A percentile compares a stretch with the other conserved stretches of the same genome.
Conservation (phyloP, 2,797 vertebrate species). For the Myotis planiceps region DNA sequence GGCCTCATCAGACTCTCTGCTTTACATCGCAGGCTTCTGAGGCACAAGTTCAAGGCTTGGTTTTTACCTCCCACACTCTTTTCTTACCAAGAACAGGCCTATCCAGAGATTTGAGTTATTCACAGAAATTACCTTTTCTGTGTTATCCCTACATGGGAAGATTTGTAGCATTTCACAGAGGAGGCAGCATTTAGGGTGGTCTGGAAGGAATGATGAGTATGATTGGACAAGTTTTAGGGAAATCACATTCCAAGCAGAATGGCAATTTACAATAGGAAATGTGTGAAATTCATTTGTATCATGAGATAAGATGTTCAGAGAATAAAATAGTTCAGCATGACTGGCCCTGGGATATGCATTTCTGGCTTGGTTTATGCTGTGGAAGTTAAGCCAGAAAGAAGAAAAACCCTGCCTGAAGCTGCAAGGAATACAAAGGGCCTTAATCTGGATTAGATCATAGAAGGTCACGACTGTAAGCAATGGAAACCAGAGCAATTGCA, state of each 20-base stretch:
- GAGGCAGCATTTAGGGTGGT: not conserved
- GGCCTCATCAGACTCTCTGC: not conserved
- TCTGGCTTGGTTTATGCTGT: not conserved
- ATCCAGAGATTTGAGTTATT: slow-evolving; percentile 14
- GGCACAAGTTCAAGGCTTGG: not conserved
- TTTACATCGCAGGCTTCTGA: not conserved
- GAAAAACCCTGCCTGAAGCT: not conserved
- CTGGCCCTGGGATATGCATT: not conserved
- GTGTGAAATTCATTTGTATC: not conserved
- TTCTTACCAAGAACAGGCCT: not conserved
- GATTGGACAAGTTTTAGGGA: not conserved
- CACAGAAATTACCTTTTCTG: not conserved
- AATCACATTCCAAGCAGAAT: not conserved
- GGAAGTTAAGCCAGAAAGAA: not conserved
- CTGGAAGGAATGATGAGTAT: not conserved
- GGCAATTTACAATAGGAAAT: not conserved
- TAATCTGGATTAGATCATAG: not conserved
- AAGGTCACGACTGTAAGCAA: not conserved
- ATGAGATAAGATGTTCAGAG: not conserved
- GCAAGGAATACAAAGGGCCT: not conserved
- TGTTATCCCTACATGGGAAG: not conserved
- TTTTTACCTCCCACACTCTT: not conserved
- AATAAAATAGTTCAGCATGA: not conserved
- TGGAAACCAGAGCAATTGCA: not conserved
- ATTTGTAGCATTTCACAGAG: not conserved